phyloP scores from a whole-genome alignment of 2,113 vertebrate genomes.

The Microcebus griseorufus region DNA sequence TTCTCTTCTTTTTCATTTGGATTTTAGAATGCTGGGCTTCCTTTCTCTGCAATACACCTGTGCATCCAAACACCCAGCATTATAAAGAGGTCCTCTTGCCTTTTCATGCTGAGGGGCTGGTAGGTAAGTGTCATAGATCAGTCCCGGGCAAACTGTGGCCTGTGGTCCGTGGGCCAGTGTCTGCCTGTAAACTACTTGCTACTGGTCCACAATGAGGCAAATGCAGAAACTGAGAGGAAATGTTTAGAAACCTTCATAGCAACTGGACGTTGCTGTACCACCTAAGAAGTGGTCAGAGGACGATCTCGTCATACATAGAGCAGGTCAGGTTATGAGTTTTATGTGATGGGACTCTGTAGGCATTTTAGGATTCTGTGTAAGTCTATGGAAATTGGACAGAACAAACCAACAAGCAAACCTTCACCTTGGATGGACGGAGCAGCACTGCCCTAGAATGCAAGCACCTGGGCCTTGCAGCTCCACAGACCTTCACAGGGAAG shows the following conservation, averaged over 20 bases:
- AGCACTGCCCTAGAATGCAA: not conserved
- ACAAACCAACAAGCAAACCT: not conserved
- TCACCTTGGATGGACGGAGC: not conserved
- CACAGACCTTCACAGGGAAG: not conserved
- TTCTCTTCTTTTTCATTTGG: not conserved
- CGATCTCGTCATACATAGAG: not conserved
- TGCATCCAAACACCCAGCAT: not conserved
- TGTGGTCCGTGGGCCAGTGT: not conserved
- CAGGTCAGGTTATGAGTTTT: not conserved
- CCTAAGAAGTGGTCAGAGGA: not conserved
- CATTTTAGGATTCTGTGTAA: not conserved
- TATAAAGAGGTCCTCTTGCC: not conserved
- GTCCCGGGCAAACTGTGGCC: not conserved
- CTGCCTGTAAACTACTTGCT: not conserved
- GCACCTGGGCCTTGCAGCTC: not conserved
- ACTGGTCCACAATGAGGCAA: not conserved
- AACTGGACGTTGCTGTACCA: not conserved
- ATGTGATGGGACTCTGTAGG: not conserved
- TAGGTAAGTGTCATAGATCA: not conserved
- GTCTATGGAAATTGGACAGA: not conserved
- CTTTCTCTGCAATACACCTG: not conserved
- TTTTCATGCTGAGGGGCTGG: not conserved
- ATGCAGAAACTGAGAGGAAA: not conserved
- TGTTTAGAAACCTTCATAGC: not conserved
- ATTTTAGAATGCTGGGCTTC: not conserved